Evolutionary conservation across 2,113 vertebrate genomes (phyloP), one percentile per base, ranked within the genome.

Genomic region (Lichenostomus cassidix): DNA sequence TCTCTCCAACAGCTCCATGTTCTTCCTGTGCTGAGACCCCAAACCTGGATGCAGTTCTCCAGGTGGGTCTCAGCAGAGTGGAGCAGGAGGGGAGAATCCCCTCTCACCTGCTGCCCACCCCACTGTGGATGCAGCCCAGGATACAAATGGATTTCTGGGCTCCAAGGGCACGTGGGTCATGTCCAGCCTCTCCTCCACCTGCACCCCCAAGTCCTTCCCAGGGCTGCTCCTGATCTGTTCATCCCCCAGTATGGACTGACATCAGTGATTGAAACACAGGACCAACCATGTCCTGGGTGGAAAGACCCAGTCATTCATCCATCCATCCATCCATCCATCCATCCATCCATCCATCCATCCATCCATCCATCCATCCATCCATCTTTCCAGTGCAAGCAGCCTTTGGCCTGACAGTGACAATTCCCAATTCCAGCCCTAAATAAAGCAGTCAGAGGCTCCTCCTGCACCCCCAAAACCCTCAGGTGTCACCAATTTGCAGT

Each of bases 1-100:
- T 41, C 0, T 0, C n/a, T 47, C 46, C 62, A 68, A 3, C 39
- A 75, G 39, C 33, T 41, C n/a, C 46, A 46, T 0, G 9, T 25
- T 55, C 39, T 22, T 68, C 20, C 46, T 41, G 24, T 53, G 29
- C 41, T 70, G 64, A 39, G 49, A 64, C 20, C 10, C 20, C 64
- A 62, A 41, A 24, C n/a, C 47, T 70, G 56, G 47, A 62, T 7
- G 46, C 47, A 53, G 64, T 8, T n/a, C 69, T 75, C 3, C n/a
- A 46, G n/a, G 20, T 47, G n/a, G 16, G 24, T n/a, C 39, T 68
- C 46, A 68, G 7, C 53, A 39, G 52, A 82, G 44, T 7, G 11
- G 18, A 25, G 28, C 10, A 62, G 47, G 31, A 18, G 15, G 17
- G 19, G 23, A 89, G 46, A 68, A n/a, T 2, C 0, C 1, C 10